Conservation (phyloP, 1,140 invertebrate species). For the Scaptomyza graminum region DNA sequence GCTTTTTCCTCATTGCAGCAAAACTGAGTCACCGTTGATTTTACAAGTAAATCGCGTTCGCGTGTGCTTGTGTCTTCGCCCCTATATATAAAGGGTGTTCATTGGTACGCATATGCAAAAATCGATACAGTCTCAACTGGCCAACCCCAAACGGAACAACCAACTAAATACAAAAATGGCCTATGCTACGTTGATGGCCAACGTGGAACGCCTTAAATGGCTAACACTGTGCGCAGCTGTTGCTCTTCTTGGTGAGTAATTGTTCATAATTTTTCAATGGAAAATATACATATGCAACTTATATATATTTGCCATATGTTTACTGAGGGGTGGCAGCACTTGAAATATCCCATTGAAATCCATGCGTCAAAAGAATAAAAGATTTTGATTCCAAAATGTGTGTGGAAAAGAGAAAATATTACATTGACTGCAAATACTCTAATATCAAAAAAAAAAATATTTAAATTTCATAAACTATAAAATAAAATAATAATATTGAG, state of each 20-base stretch:
- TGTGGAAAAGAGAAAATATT: too few species aligned
- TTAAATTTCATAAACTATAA: too few species aligned
- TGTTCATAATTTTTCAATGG: conserved; percentile 17
- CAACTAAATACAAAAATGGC: conserved; percentile 45
- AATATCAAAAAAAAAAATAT: too few species aligned
- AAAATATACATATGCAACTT: conserved; percentile 6
- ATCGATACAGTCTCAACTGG: conserved; percentile 51
- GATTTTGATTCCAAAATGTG: neutral
- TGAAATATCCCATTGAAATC: neutral
- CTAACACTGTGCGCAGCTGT: conserved; percentile 76
- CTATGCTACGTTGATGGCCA: conserved; percentile 57
- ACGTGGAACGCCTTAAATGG: conserved; percentile 63
- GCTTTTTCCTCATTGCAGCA: conserved; percentile 42
- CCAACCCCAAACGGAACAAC: conserved; percentile 38
- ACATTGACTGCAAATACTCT: too few species aligned
- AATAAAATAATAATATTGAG: too few species aligned
- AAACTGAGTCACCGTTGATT: conserved; percentile 42
- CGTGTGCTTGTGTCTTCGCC: conserved; percentile 15
- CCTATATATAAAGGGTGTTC: conserved; percentile 47
- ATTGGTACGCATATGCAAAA: conserved; percentile 54
- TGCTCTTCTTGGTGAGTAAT: conserved; percentile 69
- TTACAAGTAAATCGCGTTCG: conserved; percentile 24
- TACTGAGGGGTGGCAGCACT: conserved; percentile 3
- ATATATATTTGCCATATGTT: neutral
- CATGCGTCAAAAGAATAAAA: conserved; percentile 18